These are phyloP conservation scores for Drosophila tani DNA, from an alignment of 1,140 invertebrate genomes.

Conservation along the genomic window DNA sequence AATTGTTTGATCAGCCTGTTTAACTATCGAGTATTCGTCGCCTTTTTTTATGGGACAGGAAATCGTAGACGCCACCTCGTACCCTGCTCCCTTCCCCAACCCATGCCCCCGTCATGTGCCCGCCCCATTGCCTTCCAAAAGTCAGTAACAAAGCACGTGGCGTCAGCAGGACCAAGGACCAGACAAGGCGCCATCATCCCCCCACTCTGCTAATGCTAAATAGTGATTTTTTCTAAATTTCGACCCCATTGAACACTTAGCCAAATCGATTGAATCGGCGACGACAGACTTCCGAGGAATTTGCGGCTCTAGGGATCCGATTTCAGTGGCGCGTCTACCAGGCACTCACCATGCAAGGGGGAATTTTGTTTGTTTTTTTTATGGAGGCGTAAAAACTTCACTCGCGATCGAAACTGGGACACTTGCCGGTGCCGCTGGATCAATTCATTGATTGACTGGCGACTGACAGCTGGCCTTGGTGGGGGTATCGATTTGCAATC, in stretches of 20 bases:
- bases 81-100: background rate
- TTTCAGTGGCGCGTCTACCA: constrained; percentile 27
- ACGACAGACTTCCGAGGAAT: constrained; percentile 20
- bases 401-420: background rate
- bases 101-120: background rate
- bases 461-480: background rate
- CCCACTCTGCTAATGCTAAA: too few species aligned
- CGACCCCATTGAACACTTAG: constrained; percentile 13
- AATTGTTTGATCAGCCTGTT: constrained; percentile 70
- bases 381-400: constrained; percentile 13
- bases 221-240: background rate
- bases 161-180: constrained; percentile 11
- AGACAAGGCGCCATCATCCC: constrained; percentile 17
- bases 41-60: constrained; percentile 50
- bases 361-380: constrained; percentile 4
- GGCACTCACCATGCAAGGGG: constrained; percentile 21
- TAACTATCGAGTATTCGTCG: constrained; percentile 75
- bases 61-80: constrained; percentile 41
- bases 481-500: constrained; percentile 1
- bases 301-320: background rate
- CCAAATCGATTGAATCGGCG: background rate
- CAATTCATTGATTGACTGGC: constrained; percentile 1
- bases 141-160: constrained; percentile 31
- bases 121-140: background rate
- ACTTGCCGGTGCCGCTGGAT: constrained; percentile 5